These are phyloP conservation scores for Papilio machaon DNA, from an alignment of 1,140 invertebrate species.

Conservation along the genomic window DNA sequence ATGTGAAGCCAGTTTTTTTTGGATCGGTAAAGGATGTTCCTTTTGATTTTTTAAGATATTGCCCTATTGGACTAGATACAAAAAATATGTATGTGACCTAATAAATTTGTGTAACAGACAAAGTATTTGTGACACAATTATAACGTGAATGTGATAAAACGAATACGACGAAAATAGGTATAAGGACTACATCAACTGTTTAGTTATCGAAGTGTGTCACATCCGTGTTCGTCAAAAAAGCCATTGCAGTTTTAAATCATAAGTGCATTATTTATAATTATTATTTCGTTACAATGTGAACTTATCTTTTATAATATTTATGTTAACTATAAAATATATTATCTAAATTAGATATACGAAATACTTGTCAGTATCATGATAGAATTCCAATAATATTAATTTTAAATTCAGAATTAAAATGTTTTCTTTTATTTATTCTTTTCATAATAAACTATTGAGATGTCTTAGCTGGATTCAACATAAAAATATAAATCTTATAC, in stretches of 20 bases:
- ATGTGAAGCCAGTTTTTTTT: no score
- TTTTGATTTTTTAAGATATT: no score
- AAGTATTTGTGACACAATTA: not conserved
- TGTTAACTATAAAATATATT: not conserved
- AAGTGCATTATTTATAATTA: not conserved
- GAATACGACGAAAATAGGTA: not conserved
- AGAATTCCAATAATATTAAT: no score
- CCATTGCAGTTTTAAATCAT: constrained; percentile 16
- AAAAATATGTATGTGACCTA: no score
- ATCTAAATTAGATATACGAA: not conserved
- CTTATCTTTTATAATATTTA: not conserved
- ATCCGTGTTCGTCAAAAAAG: constrained; percentile 20
- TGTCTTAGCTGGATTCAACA: not conserved
- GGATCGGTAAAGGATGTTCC: no score
- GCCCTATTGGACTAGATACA: no score
- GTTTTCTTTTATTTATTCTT: not conserved
- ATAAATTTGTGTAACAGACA: no score
- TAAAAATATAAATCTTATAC: not conserved
- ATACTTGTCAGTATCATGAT: not conserved
- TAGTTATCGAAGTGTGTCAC: constrained; percentile 27
- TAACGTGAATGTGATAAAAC: not conserved
- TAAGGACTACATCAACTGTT: not conserved
- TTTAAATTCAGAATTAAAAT: not conserved
- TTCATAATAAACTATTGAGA: not conserved
- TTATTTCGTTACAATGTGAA: not conserved